Evolutionary conservation across 2,797 vertebrate species (phyloP).

Genomic region (Takifugu rubripes): DNA sequence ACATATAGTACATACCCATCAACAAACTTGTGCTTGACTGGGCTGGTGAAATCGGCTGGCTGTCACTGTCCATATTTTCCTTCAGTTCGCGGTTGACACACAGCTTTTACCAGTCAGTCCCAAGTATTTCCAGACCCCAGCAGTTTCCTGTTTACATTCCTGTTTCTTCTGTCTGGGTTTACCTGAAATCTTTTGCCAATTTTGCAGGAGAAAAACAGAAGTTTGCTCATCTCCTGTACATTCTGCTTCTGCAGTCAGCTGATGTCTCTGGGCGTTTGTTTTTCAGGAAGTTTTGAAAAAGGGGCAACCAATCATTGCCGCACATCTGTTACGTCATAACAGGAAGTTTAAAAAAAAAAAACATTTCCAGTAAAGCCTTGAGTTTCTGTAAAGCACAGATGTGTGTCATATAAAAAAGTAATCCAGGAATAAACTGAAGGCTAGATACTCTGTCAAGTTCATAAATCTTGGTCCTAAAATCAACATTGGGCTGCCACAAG

Average conservation of each 20-base stretch:
- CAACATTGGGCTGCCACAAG: conserved; percentile 26
- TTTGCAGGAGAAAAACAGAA: conserved; percentile 3
- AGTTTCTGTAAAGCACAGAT: not conserved
- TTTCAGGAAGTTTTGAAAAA: conserved; percentile 65
- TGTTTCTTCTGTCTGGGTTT: conserved; percentile 11
- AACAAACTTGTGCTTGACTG: conserved; percentile 32
- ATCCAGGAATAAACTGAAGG: too few species aligned
- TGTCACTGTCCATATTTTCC: conserved; percentile 54
- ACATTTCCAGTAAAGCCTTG: not conserved
- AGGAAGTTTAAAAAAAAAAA: not conserved
- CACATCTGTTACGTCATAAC: conserved; percentile 39
- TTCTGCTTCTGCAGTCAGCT: conserved; percentile 36
- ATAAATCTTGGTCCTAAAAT: conserved; percentile 6
- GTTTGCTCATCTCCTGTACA: not conserved
- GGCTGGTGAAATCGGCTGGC: conserved; percentile 49
- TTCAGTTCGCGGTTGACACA: conserved; percentile 32
- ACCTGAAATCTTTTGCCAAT: conserved; percentile 1
- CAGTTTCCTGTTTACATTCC: conserved; percentile 33
- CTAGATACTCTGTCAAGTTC: not conserved
- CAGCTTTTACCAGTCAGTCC: conserved; percentile 8
- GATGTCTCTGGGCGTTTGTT: conserved; percentile 65
- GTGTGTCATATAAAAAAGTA: not conserved
- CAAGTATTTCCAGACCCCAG: conserved; percentile 30
- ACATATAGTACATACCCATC: conserved; percentile 50
- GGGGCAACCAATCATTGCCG: conserved; percentile 60